Evolutionary conservation across 1,140 invertebrate genomes (phyloP).

Genomic region (Plectrocnemia conspersa): DNA sequence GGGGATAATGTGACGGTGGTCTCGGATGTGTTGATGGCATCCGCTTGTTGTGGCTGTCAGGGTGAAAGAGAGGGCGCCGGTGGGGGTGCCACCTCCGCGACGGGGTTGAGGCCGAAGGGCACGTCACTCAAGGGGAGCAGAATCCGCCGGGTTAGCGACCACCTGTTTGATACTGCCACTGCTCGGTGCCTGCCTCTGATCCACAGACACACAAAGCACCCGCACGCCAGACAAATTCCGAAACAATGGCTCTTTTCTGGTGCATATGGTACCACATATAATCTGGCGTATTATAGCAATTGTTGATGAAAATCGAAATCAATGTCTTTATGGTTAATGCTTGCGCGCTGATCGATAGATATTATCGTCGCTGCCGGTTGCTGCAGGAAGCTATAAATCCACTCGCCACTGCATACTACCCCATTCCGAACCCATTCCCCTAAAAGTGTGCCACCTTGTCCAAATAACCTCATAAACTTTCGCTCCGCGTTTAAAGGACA

Average conservation of each 20-base stretch:
- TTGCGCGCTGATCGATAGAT: constrained; percentile 30
- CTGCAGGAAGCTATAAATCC: constrained; percentile 33
- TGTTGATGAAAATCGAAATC: no score
- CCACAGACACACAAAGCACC: neutral
- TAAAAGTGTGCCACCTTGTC: no score
- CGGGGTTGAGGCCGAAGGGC: neutral
- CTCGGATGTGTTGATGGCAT: constrained; percentile 19
- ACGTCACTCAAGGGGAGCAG: neutral
- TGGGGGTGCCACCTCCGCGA: constrained; percentile 9
- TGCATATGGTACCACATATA: no score
- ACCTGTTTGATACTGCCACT: neutral
- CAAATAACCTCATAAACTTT: no score
- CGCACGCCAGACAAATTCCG: no score
- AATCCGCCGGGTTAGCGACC: neutral
- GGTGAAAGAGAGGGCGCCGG: neutral
- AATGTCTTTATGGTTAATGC: constrained; percentile 10
- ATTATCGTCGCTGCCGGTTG: constrained; percentile 15
- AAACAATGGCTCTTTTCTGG: no score
- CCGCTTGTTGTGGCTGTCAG: constrained; percentile 14
- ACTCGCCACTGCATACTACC: constrained; percentile 17
- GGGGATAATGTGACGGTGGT: constrained; percentile 3
- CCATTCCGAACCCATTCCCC: no score
- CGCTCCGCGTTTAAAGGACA: no score
- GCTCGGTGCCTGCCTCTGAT: neutral
- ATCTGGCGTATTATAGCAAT: no score